Evolutionary conservation across 92 coral and sea anemone species (phyloP).

Genomic region (Parazoanthus atlanticus): DNA sequence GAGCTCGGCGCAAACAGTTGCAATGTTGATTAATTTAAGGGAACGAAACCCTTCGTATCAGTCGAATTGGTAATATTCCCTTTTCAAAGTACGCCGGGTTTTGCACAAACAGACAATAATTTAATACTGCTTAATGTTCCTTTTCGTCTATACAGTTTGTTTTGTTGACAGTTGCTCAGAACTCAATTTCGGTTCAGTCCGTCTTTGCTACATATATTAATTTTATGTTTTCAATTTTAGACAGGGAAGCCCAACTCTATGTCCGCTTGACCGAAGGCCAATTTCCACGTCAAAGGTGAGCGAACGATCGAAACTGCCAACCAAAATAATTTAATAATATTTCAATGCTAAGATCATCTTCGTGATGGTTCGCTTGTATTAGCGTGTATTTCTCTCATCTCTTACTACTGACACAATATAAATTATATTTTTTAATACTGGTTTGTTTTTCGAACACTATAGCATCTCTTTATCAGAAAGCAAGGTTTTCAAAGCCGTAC

Average conservation of each 20-base stretch:
- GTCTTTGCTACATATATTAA: background rate
- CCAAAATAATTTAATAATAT: background rate
- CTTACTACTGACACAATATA: too few species aligned
- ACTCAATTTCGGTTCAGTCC: background rate
- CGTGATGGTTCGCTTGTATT: background rate
- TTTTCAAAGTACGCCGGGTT: background rate
- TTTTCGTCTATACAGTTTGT: background rate
- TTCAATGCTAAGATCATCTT: background rate
- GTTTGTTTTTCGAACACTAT: too few species aligned
- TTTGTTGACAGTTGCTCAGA: background rate
- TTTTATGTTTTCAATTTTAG: slow-evolving; percentile 26
- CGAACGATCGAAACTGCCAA: background rate
- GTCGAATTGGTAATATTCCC: background rate
- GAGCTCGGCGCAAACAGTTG: background rate
- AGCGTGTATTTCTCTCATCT: background rate
- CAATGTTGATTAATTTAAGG: background rate
- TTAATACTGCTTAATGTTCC: background rate
- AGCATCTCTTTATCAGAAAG: too few species aligned
- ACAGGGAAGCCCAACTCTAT: slow-evolving; percentile 85
- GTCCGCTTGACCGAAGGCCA: slow-evolving; percentile 95
- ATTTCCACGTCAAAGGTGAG: slow-evolving; percentile 89
- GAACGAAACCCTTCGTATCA: background rate
- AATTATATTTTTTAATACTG: too few species aligned
- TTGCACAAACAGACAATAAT: background rate
- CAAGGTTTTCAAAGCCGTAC: background rate